phyloP scores from a whole-genome alignment of 2,113 vertebrate species.

The Sphaerodactylus townsendi region DNA sequence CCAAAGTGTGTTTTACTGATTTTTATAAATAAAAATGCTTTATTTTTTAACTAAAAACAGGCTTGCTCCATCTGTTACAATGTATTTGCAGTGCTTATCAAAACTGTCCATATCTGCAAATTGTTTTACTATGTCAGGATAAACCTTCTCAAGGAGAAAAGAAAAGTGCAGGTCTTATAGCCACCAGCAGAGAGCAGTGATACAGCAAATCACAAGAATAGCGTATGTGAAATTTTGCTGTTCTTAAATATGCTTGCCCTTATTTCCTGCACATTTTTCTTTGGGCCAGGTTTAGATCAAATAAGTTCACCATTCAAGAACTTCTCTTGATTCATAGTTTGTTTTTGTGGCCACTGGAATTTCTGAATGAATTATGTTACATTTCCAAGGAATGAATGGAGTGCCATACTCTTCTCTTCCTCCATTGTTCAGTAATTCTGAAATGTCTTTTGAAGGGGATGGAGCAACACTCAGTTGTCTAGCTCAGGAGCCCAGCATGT shows the following conservation, averaged over 20 bases:
- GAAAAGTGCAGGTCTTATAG: too few species aligned
- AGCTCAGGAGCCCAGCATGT: too few species aligned
- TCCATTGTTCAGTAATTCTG: too few species aligned
- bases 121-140: background rate
- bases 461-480: too few species aligned
- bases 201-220: background rate
- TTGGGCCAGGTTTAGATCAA: background rate
- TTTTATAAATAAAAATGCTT: constrained; percentile 4
- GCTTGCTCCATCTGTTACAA: background rate
- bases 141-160: background rate
- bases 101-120: background rate
- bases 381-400: background rate
- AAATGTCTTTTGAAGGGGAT: too few species aligned
- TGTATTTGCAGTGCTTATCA: background rate
- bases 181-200: background rate
- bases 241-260: background rate
- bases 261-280: background rate
- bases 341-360: too few species aligned
- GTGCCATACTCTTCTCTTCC: background rate
- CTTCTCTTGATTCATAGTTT: background rate
- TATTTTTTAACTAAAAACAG: constrained; percentile 3
- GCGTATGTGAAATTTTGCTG: background rate
- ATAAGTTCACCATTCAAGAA: background rate
- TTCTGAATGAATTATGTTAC: background rate
- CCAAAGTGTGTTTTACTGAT: background rate